A percentile compares a stretch with the other conserved stretches of the same genome.
These are phyloP conservation scores for Nothoprocta pentlandii DNA, from an alignment of 2,113 vertebrate genomes.

Conservation along the genomic window DNA sequence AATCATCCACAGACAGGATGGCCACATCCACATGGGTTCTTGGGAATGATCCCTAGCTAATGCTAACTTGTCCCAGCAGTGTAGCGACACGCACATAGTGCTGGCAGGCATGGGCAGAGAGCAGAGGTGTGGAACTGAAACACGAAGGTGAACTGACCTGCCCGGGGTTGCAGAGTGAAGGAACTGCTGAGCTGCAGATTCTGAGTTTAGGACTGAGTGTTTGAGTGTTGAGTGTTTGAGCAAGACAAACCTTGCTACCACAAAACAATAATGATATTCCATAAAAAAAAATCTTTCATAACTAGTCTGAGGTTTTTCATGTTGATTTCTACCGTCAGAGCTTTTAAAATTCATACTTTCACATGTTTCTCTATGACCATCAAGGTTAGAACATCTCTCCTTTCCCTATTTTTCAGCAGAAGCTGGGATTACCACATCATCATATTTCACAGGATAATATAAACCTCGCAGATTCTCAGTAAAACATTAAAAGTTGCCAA, in stretches of 20 bases:
- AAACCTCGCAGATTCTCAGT: not conserved
- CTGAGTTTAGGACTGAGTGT: not conserved
- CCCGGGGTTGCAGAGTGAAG: not conserved
- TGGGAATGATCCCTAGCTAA: not conserved
- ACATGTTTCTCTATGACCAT: not conserved
- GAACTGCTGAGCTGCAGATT: not conserved
- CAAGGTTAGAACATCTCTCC: rapidly evolving
- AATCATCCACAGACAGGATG: not conserved
- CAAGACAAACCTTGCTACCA: not conserved
- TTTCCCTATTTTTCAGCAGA: not conserved
- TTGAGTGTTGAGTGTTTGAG: not conserved
- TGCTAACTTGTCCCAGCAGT: not conserved
- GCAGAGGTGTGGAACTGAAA: not conserved
- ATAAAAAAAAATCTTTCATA: not conserved
- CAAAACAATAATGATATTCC: not conserved
- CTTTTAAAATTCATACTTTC: rapidly evolving
- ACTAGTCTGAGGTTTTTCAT: rapidly evolving
- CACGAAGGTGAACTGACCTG: not conserved
- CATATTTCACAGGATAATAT: rapidly evolving
- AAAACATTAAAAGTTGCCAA: not conserved
- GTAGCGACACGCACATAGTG: not conserved
- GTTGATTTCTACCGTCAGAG: not conserved
- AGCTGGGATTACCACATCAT: no score
- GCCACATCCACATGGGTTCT: not conserved
- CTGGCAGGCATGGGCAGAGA: not conserved